Evolutionary conservation across 1,140 invertebrate species (phyloP).

Genomic region (Magallana ariakensis): DNA sequence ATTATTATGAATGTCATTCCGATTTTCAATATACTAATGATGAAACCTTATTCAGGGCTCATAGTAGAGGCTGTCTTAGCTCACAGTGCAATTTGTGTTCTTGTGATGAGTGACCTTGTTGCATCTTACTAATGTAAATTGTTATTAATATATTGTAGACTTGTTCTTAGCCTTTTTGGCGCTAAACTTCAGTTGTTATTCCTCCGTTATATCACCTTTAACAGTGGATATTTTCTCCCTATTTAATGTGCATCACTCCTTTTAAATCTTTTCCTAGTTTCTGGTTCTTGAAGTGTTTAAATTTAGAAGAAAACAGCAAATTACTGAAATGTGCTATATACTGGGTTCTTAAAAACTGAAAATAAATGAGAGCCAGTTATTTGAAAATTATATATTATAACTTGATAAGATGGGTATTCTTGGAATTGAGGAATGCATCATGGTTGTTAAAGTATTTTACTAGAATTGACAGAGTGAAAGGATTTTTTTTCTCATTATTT

Average conservation of each 20-base stretch:
- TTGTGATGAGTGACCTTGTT: conserved; percentile 32
- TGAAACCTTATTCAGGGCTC: conserved; percentile 37
- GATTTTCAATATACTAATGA: conserved; percentile 36
- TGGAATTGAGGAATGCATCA: not conserved
- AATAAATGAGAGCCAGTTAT: not conserved
- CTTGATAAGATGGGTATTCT: not conserved
- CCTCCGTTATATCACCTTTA: not conserved
- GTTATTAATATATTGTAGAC: conserved; percentile 37
- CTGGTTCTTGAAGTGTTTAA: not conserved
- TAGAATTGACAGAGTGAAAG: not conserved
- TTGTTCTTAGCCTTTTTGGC: conserved; percentile 29
- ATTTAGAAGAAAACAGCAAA: conserved; percentile 1
- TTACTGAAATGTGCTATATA: conserved; percentile 28
- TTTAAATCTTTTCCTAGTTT: not conserved
- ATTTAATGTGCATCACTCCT: not conserved
- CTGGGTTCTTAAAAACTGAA: conserved; percentile 2
- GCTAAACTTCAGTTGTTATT: conserved; percentile 32
- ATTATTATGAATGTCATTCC: conserved; percentile 35
- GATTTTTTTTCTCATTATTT: conserved; percentile 26
- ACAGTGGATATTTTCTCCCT: not conserved
- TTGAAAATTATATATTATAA: not conserved
- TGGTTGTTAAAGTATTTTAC: conserved; percentile 4
- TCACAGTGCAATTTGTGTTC: conserved; percentile 35
- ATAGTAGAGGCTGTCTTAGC: conserved; percentile 27
- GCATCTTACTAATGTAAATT: conserved; percentile 30